phyloP scores from a whole-genome alignment of 2,113 vertebrate genomes.

The Chlorocebus sabaeus region DNA sequence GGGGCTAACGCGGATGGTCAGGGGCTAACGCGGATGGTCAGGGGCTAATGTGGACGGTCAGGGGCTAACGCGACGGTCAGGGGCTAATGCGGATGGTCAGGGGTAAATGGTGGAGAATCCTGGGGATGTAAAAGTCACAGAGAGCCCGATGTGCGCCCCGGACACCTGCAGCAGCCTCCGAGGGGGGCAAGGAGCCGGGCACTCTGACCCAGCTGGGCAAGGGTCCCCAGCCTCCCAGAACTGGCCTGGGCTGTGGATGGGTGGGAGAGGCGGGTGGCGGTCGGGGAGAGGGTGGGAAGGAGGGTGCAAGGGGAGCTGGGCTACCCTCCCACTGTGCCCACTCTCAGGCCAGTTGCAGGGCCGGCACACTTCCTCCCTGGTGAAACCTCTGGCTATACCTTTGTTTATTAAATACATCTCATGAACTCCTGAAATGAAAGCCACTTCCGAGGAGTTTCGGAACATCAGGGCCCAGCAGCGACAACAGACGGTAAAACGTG shows the following conservation, averaged over 20 bases:
- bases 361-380: background rate
- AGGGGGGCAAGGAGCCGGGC: background rate
- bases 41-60: too few relatives aligned
- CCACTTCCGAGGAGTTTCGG: background rate
- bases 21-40: too few relatives aligned
- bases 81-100: too few relatives aligned
- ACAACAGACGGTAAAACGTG: background rate
- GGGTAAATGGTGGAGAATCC: background rate
- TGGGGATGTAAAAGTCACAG: background rate
- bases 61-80: accelerated
- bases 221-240: background rate
- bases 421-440: background rate
- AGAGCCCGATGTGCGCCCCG: background rate
- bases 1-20: accelerated
- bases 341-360: background rate
- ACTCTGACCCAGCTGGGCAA: background rate
- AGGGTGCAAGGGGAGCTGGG: accelerated
- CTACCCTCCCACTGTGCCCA: background rate
- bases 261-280: too few relatives aligned
- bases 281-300: background rate
- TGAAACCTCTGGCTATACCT: background rate
- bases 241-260: background rate
- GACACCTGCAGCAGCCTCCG: too few relatives aligned
- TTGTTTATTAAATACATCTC: background rate
- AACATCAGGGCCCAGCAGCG: background rate